These are phyloP conservation scores for Pseudopodoces humilis DNA, from an alignment of 2,113 vertebrate genomes.

Conservation along the genomic window DNA sequence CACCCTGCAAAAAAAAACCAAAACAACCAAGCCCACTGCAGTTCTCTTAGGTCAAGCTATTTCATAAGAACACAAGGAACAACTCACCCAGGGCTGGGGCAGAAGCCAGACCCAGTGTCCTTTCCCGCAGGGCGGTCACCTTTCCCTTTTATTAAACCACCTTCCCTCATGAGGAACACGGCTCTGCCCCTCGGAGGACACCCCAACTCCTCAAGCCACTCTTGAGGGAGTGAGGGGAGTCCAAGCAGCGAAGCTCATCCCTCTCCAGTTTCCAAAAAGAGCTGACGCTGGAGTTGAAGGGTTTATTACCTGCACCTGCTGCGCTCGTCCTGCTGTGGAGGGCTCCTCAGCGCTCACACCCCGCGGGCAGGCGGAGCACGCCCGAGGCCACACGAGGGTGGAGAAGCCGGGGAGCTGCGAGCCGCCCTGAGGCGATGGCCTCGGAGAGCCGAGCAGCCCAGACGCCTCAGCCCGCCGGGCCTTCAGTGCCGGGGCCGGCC, in stretches of 20 bases:
- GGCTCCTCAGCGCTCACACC: fast-evolving
- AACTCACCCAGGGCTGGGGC: fast-evolving
- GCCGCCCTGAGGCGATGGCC: fast-evolving
- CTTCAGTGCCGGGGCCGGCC: fast-evolving
- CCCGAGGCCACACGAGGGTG: fast-evolving
- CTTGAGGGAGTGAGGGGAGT: fast-evolving
- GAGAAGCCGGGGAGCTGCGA: fast-evolving
- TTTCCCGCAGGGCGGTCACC: not conserved
- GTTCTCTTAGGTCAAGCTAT: fast-evolving
- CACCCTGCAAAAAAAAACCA: fast-evolving
- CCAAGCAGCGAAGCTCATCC: fast-evolving
- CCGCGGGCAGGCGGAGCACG: fast-evolving
- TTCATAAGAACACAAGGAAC: fast-evolving
- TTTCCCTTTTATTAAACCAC: fast-evolving
- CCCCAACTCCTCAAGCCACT: fast-evolving
- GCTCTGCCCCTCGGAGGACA: fast-evolving
- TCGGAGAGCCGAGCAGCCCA: fast-evolving
- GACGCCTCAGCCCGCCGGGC: fast-evolving
- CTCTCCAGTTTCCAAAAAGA: fast-evolving
- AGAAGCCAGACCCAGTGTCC: fast-evolving
- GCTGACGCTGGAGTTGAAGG: fast-evolving
- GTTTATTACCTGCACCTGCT: fast-evolving
- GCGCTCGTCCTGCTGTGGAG: fast-evolving
- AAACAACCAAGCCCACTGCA: too few relatives aligned
- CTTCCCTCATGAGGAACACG: fast-evolving